Conservation (phyloP, 2,797 vertebrate genomes). For the Squalus acanthias region DNA sequence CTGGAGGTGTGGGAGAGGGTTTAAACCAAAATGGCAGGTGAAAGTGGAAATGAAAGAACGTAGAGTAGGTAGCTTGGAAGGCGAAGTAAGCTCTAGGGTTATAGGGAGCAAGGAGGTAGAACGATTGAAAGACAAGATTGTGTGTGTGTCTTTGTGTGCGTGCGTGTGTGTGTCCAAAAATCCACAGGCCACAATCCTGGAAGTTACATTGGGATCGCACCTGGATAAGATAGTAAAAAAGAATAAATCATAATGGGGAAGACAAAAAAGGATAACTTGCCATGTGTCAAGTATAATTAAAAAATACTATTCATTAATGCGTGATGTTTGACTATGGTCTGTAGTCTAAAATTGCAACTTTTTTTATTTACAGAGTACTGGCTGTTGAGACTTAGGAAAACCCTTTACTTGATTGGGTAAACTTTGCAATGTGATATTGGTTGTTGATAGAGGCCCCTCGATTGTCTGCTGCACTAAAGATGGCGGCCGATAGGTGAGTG, state of each 20-base stretch:
- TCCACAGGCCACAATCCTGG: too few relatives aligned
- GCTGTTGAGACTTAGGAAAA: not conserved
- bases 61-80: not conserved
- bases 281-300: not conserved
- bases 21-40: not conserved
- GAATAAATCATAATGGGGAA: not conserved
- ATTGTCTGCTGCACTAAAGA: too few relatives aligned
- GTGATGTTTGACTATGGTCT: not conserved
- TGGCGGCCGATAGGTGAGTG: too few relatives aligned
- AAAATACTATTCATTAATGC: not conserved
- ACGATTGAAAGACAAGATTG: not conserved
- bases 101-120: not conserved
- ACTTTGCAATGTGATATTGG: too few relatives aligned
- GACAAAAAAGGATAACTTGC: not conserved
- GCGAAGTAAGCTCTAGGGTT: not conserved
- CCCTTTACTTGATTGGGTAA: not conserved
- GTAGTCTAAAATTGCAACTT: not conserved
- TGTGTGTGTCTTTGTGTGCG: too few relatives aligned
- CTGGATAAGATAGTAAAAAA: not conserved
- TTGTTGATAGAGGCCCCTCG: too few relatives aligned
- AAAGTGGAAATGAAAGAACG: not conserved
- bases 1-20: not conserved
- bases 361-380: not conserved
- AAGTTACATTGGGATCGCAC: too few relatives aligned
- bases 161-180: too few relatives aligned